phyloP scores from a whole-genome alignment of 2,797 vertebrate species.

The Champsocephalus gunnari region DNA sequence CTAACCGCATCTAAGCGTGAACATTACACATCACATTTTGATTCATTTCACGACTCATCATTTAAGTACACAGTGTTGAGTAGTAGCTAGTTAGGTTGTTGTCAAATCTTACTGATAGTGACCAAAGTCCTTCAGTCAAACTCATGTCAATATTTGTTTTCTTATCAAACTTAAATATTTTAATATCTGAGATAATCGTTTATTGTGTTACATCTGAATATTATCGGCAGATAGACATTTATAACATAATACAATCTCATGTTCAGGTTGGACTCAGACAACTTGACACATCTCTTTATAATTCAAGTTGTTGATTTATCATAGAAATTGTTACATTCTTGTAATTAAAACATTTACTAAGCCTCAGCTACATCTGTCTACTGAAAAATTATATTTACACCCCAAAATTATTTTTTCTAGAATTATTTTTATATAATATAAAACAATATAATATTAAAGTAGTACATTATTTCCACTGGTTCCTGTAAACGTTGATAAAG shows the following conservation, averaged over 20 bases:
- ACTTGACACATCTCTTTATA: too few species aligned
- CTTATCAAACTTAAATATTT: too few species aligned
- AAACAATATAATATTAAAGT: background rate
- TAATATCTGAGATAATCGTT: too few species aligned
- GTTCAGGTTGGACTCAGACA: too few species aligned
- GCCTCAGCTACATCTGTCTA: background rate
- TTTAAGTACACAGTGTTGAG: conserved; percentile 22
- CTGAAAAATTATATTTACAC: background rate
- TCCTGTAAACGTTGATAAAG: conserved; percentile 9
- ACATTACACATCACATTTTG: conserved; percentile 51
- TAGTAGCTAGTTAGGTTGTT: background rate
- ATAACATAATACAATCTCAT: too few species aligned
- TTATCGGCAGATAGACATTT: too few species aligned
- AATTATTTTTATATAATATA: background rate
- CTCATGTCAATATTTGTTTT: background rate
- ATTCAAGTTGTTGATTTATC: background rate
- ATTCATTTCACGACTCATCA: conserved; percentile 34
- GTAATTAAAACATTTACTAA: background rate
- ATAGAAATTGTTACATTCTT: background rate
- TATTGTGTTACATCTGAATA: too few species aligned
- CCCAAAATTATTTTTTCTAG: background rate
- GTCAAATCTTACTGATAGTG: background rate
- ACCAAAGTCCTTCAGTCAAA: background rate
- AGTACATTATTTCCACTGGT: background rate
- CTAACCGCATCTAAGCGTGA: conserved; percentile 28